These are phyloP conservation scores for Spermophilus dauricus DNA, from an alignment of 2,113 vertebrate species.

Conservation along the genomic window DNA sequence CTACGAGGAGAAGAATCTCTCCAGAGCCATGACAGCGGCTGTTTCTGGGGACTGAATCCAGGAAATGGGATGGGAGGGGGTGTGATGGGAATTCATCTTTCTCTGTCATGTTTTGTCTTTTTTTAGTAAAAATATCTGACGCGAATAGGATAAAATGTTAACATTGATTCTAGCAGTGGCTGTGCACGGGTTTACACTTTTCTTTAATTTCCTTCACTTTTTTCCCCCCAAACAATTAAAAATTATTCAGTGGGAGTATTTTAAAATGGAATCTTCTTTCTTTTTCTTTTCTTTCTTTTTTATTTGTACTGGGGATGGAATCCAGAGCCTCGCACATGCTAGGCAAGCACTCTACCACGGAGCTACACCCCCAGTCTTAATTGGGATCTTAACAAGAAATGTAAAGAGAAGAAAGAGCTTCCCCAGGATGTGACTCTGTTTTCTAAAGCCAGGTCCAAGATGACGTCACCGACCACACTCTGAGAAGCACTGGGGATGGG, in stretches of 20 bases:
- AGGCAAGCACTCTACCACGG: background rate
- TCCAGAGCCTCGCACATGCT: no score
- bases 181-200: background rate
- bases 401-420: background rate
- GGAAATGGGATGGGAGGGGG: background rate
- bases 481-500: background rate
- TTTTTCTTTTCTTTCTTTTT: no score
- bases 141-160: background rate
- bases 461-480: background rate
- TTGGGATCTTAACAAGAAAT: background rate
- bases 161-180: background rate
- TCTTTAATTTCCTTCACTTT: conserved; percentile 3
- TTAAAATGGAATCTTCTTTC: background rate
- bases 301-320: background rate
- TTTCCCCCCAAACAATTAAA: conserved; percentile 37
- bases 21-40: background rate
- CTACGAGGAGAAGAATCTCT: background rate
- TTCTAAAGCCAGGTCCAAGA: background rate
- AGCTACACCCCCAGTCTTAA: background rate
- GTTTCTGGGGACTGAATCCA: background rate
- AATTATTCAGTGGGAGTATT: background rate
- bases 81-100: background rate
- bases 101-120: background rate
- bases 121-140: background rate
- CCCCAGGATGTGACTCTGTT: background rate